A percentile compares a stretch with the other conserved stretches of the same genome.
Evolutionary conservation across 2,113 vertebrate genomes (phyloP).

Genomic region (Neofelis nebulosa): DNA sequence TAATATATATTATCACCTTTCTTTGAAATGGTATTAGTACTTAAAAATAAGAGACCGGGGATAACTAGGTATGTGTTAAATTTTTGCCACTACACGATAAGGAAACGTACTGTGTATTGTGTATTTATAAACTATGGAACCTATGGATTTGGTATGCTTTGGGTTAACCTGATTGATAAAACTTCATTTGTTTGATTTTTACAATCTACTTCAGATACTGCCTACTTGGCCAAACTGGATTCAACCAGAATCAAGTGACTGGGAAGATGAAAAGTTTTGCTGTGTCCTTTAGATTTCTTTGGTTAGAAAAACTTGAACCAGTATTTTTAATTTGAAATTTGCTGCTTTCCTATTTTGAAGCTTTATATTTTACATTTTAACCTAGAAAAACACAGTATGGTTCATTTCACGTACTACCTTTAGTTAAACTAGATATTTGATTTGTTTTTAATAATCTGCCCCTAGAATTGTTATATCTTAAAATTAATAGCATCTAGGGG

Average conservation of each 20-base stretch:
- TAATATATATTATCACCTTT: neutral
- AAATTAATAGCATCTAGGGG: neutral
- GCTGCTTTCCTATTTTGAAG: neutral
- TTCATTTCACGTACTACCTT: neutral
- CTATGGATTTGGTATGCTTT: conserved; percentile 27
- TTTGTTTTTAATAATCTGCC: neutral
- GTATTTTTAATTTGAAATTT: conserved; percentile 1
- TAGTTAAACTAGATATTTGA: neutral
- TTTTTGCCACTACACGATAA: neutral
- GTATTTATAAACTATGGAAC: neutral
- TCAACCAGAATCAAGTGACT: conserved; percentile 20
- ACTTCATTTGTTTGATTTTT: conserved; percentile 28
- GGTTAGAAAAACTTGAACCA: conserved; percentile 3
- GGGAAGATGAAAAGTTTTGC: neutral
- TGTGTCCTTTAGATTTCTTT: conserved; percentile 21
- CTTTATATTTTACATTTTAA: conserved; percentile 30
- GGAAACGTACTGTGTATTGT: neutral
- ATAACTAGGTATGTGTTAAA: neutral
- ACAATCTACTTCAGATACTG: conserved; percentile 2
- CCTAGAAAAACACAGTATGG: neutral
- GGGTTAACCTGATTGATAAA: neutral
- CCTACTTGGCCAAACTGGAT: conserved; percentile 12
- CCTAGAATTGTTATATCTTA: conserved; percentile 23
- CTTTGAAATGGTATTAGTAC: neutral
- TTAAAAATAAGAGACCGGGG: neutral